phyloP scores from a whole-genome alignment of 2,888 invertebrate genomes.

The Petrophora chlorosata region DNA sequence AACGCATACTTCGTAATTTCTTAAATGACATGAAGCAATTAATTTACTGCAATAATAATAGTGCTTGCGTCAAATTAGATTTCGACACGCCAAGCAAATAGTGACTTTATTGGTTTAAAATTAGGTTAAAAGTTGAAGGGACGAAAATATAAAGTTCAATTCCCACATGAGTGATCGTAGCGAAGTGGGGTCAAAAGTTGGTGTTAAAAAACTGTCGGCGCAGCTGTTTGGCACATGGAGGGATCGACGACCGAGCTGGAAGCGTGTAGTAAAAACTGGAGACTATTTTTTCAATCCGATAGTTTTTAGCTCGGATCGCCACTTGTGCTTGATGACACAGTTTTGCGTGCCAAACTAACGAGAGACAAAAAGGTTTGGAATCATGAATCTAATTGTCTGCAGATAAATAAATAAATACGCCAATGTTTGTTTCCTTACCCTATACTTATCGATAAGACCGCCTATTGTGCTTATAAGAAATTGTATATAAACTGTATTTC shows the following conservation, averaged over 20 bases:
- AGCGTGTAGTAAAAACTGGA: conserved; percentile 19
- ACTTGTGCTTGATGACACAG: conserved; percentile 20
- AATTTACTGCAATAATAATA: conserved; percentile 62
- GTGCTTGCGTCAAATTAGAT: conserved; percentile 55
- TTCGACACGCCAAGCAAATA: conserved; percentile 41
- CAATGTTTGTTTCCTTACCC: too few species aligned
- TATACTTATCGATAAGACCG: too few species aligned
- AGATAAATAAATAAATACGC: background rate
- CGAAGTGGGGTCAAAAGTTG: conserved; percentile 80
- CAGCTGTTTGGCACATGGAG: conserved; percentile 78
- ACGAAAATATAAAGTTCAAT: conserved; percentile 62
- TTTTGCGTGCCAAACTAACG: conserved; percentile 12
- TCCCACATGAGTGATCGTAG: conserved; percentile 79
- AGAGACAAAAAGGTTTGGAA: conserved; percentile 5
- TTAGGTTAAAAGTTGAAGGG: conserved; percentile 60
- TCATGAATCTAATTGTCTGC: background rate
- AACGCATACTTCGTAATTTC: conserved; percentile 44
- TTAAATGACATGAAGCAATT: conserved; percentile 54
- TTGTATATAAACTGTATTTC: too few species aligned
- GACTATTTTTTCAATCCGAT: conserved; percentile 12
- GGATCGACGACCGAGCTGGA: conserved; percentile 28
- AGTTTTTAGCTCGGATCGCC: conserved; percentile 18
- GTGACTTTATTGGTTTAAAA: conserved; percentile 43
- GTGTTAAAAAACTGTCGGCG: conserved; percentile 72
- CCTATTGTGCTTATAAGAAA: too few species aligned